phyloP scores from a whole-genome alignment of 2,113 vertebrate species.

The Nerophis ophidion region DNA sequence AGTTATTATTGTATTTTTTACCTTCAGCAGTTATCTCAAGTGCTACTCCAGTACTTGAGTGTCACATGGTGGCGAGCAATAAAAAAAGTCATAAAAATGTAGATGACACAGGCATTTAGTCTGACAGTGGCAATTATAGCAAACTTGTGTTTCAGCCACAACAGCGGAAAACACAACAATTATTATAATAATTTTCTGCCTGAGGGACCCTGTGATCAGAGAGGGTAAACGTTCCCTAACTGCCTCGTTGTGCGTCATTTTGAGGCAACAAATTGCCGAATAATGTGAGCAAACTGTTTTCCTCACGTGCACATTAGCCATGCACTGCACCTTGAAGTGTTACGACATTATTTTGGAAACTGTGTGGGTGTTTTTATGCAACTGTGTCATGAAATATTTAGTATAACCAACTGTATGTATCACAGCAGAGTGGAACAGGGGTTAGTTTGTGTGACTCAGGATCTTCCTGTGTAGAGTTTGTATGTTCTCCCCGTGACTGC shows the following conservation, averaged over 20 bases:
- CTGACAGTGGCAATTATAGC: not conserved
- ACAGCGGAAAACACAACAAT: not conserved
- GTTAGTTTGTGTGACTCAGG: no score
- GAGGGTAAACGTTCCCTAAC: not conserved
- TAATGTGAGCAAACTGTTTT: not conserved
- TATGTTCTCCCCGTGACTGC: no score
- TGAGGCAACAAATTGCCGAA: not conserved
- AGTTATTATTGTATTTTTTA: no score
- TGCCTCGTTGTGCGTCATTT: not conserved
- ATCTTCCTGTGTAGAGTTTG: no score
- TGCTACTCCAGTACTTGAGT: not conserved
- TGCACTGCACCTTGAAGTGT: not conserved
- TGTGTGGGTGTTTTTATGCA: no score
- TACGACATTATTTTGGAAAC: not conserved
- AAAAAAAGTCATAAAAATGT: not conserved
- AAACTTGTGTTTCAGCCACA: constrained; percentile 4
- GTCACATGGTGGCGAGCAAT: not conserved
- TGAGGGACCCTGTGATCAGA: not conserved
- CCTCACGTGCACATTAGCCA: not conserved
- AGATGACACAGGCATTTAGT: no score
- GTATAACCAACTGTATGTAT: no score
- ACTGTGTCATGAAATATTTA: no score
- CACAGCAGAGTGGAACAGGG: no score
- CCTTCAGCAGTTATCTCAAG: not conserved
- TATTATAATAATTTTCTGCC: not conserved